Evolutionary conservation across 2,113 vertebrate species (phyloP), one percentile per base, ranked within the genome.

Genomic region (Cheilinus undulatus): DNA sequence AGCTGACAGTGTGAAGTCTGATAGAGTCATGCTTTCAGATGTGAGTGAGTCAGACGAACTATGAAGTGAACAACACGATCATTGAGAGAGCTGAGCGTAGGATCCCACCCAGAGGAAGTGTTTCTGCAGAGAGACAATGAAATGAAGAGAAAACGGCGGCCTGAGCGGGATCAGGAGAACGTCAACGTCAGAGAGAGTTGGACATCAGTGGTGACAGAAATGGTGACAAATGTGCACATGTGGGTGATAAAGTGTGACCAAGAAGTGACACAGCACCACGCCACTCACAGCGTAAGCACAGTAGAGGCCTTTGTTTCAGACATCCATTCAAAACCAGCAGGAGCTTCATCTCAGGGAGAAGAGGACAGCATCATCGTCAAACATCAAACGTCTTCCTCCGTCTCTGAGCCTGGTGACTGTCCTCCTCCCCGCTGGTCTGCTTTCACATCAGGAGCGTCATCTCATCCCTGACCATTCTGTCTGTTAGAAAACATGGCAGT

Each of bases 231-330:
- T 40, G 50, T 22, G 50, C 54, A 42, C 22, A 49, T 49, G 58
- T 4, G 50, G 24, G 73, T 20, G 40, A 28, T 19, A 52, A 45
- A 67, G 84, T 81, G 80, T 78, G 81, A 70, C 73, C 60, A 32
- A 78, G 65, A 50, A 58, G 53, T 84, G 63, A 79, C 71, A 80
- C 68, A 59, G 27, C 36, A n/a, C 5, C 28, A 30, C 28, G 7
- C 28, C 28, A 32, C 30, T 15, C 28, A 34, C 28, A 57, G 5
- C 30, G 9, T 5, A 32, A 3, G 9, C 30, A 32, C 30, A 32
- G n/a, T n/a, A n/a, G n/a, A n/a, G n/a, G n/a, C n/a, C n/a, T n/a
- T n/a, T n/a, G n/a, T n/a, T n/a, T n/a, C n/a, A n/a, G n/a, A n/a
- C n/a, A n/a, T n/a, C n/a, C n/a, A n/a, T n/a, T n/a, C n/a, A n/a